These are phyloP conservation scores for Drosophila mimetica DNA, from an alignment of 2,888 invertebrate genomes.

Conservation along the genomic window DNA sequence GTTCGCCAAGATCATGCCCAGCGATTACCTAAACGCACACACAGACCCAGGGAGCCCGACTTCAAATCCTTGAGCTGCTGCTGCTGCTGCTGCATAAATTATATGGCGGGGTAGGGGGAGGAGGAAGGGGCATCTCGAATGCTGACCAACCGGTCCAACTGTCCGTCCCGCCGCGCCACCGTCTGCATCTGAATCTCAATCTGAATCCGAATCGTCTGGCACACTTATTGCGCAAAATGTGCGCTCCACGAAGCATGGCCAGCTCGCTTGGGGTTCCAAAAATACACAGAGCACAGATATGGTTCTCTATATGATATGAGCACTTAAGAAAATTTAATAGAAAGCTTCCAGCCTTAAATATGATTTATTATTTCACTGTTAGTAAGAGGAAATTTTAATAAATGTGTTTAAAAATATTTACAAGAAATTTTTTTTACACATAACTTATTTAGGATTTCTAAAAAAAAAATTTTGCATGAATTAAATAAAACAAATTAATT, in stretches of 20 bases:
- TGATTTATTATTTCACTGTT: too few relatives aligned
- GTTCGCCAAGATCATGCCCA: slow-evolving; percentile 71
- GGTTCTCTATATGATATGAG: too few relatives aligned
- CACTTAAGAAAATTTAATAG: background rate
- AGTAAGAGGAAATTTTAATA: too few relatives aligned
- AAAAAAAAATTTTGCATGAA: too few relatives aligned
- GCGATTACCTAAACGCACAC: slow-evolving; percentile 79
- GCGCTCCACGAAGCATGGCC: slow-evolving; percentile 78
- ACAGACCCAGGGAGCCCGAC: slow-evolving; percentile 32
- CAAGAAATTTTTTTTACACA: too few relatives aligned
- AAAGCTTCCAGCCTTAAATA: background rate
- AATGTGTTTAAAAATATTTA: too few relatives aligned
- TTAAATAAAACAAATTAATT: too few relatives aligned
- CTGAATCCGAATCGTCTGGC: slow-evolving; percentile 52
- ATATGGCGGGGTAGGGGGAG: slow-evolving; percentile 51
- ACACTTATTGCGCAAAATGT: slow-evolving; percentile 79
- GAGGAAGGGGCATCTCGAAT: slow-evolving; percentile 20
- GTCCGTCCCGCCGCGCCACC: slow-evolving; percentile 38
- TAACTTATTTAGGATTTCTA: too few relatives aligned
- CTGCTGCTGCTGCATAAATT: slow-evolving; percentile 70
- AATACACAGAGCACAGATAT: background rate
- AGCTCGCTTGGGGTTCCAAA: slow-evolving; percentile 50
- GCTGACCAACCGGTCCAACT: slow-evolving; percentile 63
- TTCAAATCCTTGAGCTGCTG: slow-evolving; percentile 70
- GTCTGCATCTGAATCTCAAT: slow-evolving; percentile 22